Conservation (phyloP, 2,797 vertebrate genomes). For the Crotalus adamanteus region DNA sequence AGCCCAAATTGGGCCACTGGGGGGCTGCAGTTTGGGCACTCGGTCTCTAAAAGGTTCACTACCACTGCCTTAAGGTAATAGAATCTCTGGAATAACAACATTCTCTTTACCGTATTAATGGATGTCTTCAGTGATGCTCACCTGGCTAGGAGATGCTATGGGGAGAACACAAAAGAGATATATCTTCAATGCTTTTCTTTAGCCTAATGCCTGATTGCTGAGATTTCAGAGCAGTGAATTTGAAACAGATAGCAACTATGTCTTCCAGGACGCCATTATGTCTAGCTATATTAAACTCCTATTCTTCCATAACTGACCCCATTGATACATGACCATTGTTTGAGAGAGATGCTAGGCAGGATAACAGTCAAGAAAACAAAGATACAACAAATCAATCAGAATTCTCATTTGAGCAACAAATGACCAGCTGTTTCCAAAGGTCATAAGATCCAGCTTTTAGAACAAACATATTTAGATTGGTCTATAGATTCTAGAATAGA, state of each 20-base stretch:
- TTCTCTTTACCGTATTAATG: background rate
- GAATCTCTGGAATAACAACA: background rate
- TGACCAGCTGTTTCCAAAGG: background rate
- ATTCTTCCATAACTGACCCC: background rate
- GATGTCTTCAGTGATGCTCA: background rate
- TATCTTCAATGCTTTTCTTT: background rate
- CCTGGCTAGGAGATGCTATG: background rate
- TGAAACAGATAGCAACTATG: background rate
- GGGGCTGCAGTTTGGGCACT: no score
- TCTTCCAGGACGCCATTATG: background rate
- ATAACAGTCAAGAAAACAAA: background rate
- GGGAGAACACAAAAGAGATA: background rate
- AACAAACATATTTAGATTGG: background rate
- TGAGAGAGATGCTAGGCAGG: background rate
- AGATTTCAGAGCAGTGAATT: background rate
- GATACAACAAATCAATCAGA: background rate
- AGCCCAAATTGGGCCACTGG: no score
- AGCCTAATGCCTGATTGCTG: no score
- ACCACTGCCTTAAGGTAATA: background rate
- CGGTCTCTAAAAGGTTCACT: no score
- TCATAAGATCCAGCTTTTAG: background rate
- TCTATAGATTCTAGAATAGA: background rate
- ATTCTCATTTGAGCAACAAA: background rate
- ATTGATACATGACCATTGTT: background rate
- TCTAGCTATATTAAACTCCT: background rate